Conservation (phyloP, 2,888 invertebrate species). For the Tortricodes alternella region DNA sequence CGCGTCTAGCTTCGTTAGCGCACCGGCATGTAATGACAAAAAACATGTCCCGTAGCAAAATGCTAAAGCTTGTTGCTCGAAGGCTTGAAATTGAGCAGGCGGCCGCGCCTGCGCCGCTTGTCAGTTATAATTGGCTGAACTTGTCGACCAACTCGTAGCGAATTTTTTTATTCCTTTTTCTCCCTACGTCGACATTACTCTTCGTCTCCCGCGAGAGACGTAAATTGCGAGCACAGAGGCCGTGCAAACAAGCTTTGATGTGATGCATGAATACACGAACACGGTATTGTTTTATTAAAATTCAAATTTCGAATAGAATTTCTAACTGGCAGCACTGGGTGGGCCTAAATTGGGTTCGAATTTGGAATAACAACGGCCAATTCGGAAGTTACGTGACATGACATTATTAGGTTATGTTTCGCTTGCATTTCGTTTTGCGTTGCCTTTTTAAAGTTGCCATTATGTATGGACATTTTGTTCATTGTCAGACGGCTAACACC, state of each 20-base stretch:
- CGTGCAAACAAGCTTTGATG: conserved; percentile 74
- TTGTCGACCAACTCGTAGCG: conserved; percentile 73
- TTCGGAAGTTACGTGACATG: conserved; percentile 31
- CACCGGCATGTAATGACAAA: conserved; percentile 32
- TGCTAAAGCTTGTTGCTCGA: conserved; percentile 48
- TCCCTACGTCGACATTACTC: conserved; percentile 76
- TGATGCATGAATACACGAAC: conserved; percentile 75
- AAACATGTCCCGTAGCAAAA: conserved; percentile 34
- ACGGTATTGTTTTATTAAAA: conserved; percentile 72
- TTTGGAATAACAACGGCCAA: conserved; percentile 35
- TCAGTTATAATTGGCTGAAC: conserved; percentile 83
- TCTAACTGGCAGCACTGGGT: conserved; percentile 45
- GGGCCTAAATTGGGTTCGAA: conserved; percentile 41
- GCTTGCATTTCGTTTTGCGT: conserved; percentile 2
- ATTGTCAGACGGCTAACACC: conserved; percentile 47
- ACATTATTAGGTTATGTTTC: conserved; percentile 27
- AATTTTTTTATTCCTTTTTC: conserved; percentile 69
- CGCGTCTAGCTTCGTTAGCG: conserved; percentile 42
- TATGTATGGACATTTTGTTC: conserved; percentile 41
- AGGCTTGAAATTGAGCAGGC: conserved; percentile 69
- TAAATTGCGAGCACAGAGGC: conserved; percentile 74
- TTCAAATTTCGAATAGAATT: conserved; percentile 66
- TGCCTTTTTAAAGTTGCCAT: conserved; percentile 6
- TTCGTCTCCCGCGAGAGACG: conserved; percentile 79
- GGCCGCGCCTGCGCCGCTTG: conserved; percentile 73